Evolutionary conservation across 2,113 vertebrate species (phyloP).

Genomic region (Piprites chloris): DNA sequence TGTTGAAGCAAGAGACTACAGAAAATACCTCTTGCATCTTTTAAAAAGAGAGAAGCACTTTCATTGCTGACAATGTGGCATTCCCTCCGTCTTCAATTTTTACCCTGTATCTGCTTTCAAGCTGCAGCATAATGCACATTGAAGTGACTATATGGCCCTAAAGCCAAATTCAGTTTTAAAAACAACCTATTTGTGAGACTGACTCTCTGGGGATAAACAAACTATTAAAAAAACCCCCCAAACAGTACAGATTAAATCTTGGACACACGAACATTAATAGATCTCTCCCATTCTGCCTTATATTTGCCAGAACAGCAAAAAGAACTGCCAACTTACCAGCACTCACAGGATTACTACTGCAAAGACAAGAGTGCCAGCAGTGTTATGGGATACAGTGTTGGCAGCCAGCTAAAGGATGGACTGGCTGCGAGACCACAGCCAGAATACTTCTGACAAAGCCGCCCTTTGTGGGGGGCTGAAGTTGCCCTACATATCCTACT

Average conservation of each 20-base stretch:
- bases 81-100: neutral
- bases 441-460: neutral
- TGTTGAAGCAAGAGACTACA: neutral
- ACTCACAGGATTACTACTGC: neutral
- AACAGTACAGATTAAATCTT: neutral
- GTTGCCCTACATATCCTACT: neutral
- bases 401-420: neutral
- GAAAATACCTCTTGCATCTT: neutral
- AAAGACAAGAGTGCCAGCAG: neutral
- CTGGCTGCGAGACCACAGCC: neutral
- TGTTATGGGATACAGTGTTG: accelerated
- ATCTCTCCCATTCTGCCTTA: neutral
- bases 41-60: neutral
- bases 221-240: neutral
- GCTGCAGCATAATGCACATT: neutral
- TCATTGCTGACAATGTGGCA: neutral
- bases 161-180: neutral
- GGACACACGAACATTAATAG: neutral
- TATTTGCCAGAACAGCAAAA: neutral
- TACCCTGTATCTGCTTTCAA: conserved; percentile 13
- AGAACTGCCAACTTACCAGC: conserved; percentile 21
- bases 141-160: neutral
- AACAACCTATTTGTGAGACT: neutral
- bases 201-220: neutral
- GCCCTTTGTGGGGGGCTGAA: neutral